Base-by-base conservation (phyloP, 2,888 invertebrate genomes). In the Lycia hirtaria region DNA sequence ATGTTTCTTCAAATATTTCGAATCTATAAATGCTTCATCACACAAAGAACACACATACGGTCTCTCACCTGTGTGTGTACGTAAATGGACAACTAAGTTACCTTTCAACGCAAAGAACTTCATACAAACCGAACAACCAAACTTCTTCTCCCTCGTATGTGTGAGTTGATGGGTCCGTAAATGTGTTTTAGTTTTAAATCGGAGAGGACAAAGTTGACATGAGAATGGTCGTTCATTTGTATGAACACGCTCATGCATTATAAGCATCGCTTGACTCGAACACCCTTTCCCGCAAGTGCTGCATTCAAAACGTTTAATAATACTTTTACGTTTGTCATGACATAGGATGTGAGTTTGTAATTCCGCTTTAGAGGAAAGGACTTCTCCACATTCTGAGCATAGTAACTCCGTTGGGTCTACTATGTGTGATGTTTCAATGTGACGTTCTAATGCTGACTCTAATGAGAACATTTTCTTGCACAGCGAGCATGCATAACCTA, bases 51-150 rank as follows among this genome's bases (percentile, higher is more conserved):
- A 93, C 0, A 86, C 78, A 68, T 92, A 93, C 0, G 93, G 93
- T 0, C 92, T 62, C 56, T 93, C 93, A 0, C 93, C 93, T 0
- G 93, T 93, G 56, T 93, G 93, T 0, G 92, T 92, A 3, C 93
- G 68, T 38, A 91, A 73, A 69, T 93, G 93, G 1, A 93, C 91
- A 0, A 92, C 92, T 32, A 92, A 74, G 63, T 92, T 92, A 0
- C 92, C 92, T 74, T 92, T 92, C 3, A 92, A 62, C 0, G 92
- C 92, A 73, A 92, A 92, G 75, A 92, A 92, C 54, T 92, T 92
- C 92, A 92, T 88, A 65, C 92, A 92, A 35, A 92, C 88, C 0
- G 92, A 92, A 65, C 92, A 92, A 0, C 92, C 92, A 76, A 92
- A 92, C 59, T 91, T 90, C 69, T 92, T 92, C 53, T 92, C 92